Percentiles rank a stretch among this genome's conserved stretches.
These are phyloP conservation scores for Zaprionus obscuricornis DNA, from an alignment of 2,888 invertebrate genomes.

Conservation along the genomic window DNA sequence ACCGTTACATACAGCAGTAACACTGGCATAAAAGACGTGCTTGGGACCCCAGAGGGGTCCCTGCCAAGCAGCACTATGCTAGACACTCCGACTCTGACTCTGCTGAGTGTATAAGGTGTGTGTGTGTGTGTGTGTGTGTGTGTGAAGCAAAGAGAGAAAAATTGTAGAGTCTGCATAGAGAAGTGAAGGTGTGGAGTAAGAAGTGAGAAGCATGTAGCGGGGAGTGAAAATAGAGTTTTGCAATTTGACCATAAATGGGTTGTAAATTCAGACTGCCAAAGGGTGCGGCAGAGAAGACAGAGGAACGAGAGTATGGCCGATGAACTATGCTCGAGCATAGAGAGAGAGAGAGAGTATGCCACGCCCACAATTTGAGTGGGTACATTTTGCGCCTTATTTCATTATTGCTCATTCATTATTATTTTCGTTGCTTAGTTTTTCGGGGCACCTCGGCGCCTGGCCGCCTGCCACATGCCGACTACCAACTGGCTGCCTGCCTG, in stretches of 20 bases:
- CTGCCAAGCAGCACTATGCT: not conserved
- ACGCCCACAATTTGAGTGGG: conserved; percentile 11
- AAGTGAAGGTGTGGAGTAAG: too few relatives aligned
- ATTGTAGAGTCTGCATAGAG: too few relatives aligned
- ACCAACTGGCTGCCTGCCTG: too few relatives aligned
- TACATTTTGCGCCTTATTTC: conserved; percentile 41
- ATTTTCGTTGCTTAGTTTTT: conserved; percentile 44
- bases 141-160: too few relatives aligned
- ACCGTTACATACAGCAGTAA: conserved; percentile 44
- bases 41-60: conserved; percentile 5
- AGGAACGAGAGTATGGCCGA: too few relatives aligned
- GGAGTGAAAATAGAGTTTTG: not conserved
- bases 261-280: conserved; percentile 15
- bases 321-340: not conserved
- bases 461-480: too few relatives aligned
- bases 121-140: too few relatives aligned
- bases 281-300: too few relatives aligned
- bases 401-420: conserved; percentile 61
- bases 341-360: too few relatives aligned
- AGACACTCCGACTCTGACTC: too few relatives aligned
- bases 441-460: not conserved
- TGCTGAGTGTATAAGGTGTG: too few relatives aligned
- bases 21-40: conserved; percentile 52
- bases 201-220: not conserved
- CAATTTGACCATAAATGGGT: conserved; percentile 29